phyloP scores from a whole-genome alignment of 2,113 vertebrate species.

The Sprattus sprattus region DNA sequence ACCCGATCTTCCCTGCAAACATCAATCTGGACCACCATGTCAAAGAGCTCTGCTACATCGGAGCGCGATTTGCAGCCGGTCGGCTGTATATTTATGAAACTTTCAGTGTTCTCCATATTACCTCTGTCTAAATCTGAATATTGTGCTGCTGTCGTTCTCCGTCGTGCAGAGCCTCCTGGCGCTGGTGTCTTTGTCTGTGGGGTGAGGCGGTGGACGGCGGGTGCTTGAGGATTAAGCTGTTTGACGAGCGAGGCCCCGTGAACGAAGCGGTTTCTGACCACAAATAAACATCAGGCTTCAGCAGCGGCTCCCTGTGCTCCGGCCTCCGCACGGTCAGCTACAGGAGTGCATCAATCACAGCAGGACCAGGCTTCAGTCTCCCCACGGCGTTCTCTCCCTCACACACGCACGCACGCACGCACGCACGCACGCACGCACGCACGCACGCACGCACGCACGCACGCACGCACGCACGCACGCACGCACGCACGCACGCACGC shows the following conservation, averaged over 20 bases:
- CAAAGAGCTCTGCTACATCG: not conserved
- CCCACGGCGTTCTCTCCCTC: not conserved
- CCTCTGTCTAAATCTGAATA: not conserved
- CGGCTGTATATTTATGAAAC: not conserved
- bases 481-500: not conserved
- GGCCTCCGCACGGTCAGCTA: conserved; percentile 60
- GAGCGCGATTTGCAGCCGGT: not conserved
- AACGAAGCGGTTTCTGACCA: conserved; percentile 65
- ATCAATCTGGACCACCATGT: conserved; percentile 10
- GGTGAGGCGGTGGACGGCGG: conserved; percentile 51
- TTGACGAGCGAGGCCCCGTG: conserved; percentile 61
- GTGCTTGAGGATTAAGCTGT: conserved; percentile 67
- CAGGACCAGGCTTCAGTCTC: not conserved
- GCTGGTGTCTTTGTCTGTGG: conserved; percentile 28
- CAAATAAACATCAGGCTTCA: conserved; percentile 66
- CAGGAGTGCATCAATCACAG: conserved; percentile 69
- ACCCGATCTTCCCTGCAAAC: not conserved
- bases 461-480: not conserved
- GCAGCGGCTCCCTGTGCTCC: conserved; percentile 50
- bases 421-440: conserved; percentile 26
- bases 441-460: conserved; percentile 14
- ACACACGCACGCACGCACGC: conserved; percentile 11
- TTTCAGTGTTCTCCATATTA: not conserved
- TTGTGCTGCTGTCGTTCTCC: not conserved
- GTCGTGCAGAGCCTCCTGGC: not conserved